Percentiles rank a stretch among this genome's conserved stretches.
Evolutionary conservation across 2,797 vertebrate genomes (phyloP).

Genomic region (Catostomus latipinnis): DNA sequence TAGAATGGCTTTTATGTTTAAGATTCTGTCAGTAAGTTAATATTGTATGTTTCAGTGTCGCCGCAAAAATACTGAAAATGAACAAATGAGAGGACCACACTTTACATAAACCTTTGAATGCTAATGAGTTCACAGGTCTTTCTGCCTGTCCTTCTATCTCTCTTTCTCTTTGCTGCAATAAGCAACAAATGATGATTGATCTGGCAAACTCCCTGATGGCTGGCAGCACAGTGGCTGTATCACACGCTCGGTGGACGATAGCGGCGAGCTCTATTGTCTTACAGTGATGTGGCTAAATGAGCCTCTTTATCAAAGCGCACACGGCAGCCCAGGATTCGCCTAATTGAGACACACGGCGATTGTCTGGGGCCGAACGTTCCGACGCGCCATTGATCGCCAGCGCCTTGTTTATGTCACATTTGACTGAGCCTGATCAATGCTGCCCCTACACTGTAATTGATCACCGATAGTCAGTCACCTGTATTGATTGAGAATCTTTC

Average conservation of each 20-base stretch:
- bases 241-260: constrained; percentile 37
- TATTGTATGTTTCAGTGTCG: no score
- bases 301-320: constrained; percentile 69
- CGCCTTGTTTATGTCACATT: constrained; percentile 81
- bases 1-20: no score
- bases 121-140: not conserved
- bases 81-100: no score
- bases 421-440: constrained; percentile 80
- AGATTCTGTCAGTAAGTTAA: no score
- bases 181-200: constrained; percentile 56
- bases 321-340: constrained; percentile 54
- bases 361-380: constrained; percentile 68
- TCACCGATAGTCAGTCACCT: constrained; percentile 75
- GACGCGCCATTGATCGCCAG: constrained; percentile 65
- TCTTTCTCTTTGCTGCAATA: constrained; percentile 32
- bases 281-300: constrained; percentile 56
- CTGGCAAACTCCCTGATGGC: constrained; percentile 47
- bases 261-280: constrained; percentile 47
- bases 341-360: constrained; percentile 80
- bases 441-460: constrained; percentile 78
- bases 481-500: constrained; percentile 71
- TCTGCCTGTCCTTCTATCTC: constrained; percentile 27
- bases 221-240: constrained; percentile 30
- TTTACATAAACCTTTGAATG: no score
- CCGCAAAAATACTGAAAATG: no score